These are phyloP conservation scores for Cyclophora punctaria DNA, from an alignment of 2,888 invertebrate species.

Conservation along the genomic window DNA sequence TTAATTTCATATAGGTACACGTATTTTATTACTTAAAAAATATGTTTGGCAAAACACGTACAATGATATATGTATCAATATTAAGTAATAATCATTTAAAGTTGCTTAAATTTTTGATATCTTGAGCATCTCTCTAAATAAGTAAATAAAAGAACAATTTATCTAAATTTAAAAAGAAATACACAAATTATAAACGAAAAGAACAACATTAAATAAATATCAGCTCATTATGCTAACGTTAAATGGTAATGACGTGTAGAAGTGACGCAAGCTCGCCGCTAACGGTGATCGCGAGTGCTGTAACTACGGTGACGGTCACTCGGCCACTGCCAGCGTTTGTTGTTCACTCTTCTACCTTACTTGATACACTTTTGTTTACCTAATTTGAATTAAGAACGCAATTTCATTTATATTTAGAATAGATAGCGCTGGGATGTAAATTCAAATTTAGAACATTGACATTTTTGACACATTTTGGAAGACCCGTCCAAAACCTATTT, in stretches of 20 bases:
- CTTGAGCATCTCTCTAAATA: too few species aligned
- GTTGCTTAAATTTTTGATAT: too few species aligned
- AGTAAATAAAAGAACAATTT: neutral
- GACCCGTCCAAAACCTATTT: too few species aligned
- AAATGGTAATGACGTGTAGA: slow-evolving; percentile 24
- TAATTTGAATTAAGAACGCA: neutral
- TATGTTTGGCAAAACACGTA: too few species aligned
- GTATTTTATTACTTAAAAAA: too few species aligned
- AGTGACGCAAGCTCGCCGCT: slow-evolving; percentile 23
- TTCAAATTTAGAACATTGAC: too few species aligned
- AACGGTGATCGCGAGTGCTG: slow-evolving; percentile 28
- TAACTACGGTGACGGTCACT: slow-evolving; percentile 17
- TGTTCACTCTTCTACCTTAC: neutral
- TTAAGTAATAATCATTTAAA: too few species aligned
- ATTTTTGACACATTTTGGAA: too few species aligned
- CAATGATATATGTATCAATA: too few species aligned
- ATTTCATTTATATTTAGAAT: too few species aligned
- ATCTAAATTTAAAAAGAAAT: neutral
- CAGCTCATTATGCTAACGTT: slow-evolving; percentile 14
- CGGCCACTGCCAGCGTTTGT: slow-evolving; percentile 18
- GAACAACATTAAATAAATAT: neutral
- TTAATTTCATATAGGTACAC: too few species aligned
- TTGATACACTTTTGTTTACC: slow-evolving; percentile 3
- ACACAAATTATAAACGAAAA: neutral
- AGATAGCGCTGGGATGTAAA: too few species aligned